Evolutionary conservation across 2,797 vertebrate species (phyloP).

Genomic region (Falco naumanni): DNA sequence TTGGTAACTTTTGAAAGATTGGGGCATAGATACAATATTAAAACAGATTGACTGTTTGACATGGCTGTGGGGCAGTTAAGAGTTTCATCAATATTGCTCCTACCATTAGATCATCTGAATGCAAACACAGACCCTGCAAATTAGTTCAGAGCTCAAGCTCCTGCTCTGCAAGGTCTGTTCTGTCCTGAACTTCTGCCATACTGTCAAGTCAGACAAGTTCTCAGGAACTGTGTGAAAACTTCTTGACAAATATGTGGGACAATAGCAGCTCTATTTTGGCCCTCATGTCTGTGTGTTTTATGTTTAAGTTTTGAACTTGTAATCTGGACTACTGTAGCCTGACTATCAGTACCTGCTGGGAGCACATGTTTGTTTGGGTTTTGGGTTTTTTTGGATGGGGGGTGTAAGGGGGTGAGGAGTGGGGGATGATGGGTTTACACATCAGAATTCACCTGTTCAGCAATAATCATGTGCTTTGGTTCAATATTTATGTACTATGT

Average conservation of each 20-base stretch:
- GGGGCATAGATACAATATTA: background rate
- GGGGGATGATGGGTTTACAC: background rate
- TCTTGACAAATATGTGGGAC: background rate
- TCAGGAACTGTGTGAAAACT: background rate
- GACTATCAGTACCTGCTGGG: background rate
- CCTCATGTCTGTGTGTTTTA: background rate
- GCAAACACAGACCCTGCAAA: background rate
- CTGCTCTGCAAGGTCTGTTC: background rate
- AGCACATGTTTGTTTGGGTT: background rate
- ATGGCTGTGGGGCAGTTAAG: background rate
- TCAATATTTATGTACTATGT: background rate
- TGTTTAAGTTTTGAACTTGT: background rate
- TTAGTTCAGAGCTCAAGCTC: background rate
- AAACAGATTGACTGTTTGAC: background rate
- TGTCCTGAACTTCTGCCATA: background rate
- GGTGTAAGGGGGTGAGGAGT: rapidly evolving
- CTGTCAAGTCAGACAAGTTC: background rate
- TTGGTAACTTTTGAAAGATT: background rate
- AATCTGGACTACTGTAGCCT: background rate
- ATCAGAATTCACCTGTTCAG: background rate
- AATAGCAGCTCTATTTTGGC: background rate
- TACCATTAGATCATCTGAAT: background rate
- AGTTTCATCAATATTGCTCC: background rate
- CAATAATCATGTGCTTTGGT: background rate
- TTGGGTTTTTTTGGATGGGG: rapidly evolving